These are phyloP conservation scores for Chrysocyon brachyurus DNA, from an alignment of 2,797 vertebrate species.

Conservation along the genomic window DNA sequence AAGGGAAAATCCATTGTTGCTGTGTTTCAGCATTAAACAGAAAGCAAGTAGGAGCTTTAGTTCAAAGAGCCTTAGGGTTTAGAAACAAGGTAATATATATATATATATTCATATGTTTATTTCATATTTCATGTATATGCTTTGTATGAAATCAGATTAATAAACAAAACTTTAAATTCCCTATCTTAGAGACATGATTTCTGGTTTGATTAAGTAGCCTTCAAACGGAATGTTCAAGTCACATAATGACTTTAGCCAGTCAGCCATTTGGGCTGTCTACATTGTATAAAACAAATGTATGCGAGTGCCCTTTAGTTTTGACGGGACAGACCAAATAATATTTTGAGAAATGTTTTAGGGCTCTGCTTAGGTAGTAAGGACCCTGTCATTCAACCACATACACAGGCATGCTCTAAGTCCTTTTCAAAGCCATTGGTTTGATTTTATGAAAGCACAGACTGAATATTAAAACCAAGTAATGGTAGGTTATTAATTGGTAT, in stretches of 20 bases:
- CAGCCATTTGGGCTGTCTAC: not conserved
- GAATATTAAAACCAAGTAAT: conserved; percentile 24
- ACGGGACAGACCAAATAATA: conserved; percentile 22
- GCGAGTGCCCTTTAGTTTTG: not conserved
- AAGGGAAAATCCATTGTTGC: not conserved
- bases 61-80: conserved; percentile 19
- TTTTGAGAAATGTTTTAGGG: conserved; percentile 36
- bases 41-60: not conserved
- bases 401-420: not conserved
- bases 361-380: not conserved
- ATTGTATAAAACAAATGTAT: not conserved
- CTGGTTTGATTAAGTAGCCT: not conserved
- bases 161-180: conserved; percentile 22
- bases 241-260: conserved; percentile 18
- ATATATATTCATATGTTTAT: not conserved
- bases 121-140: not conserved
- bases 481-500: conserved; percentile 33
- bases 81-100: not conserved
- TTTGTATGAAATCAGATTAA: not conserved
- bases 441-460: conserved; percentile 41
- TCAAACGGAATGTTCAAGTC: not conserved
- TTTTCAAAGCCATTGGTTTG: conserved; percentile 58
- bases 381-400: not conserved
- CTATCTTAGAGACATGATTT: not conserved
- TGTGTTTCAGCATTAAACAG: not conserved